phyloP scores from a whole-genome alignment of 2,113 vertebrate species.

The Cryptotis parvus region DNA sequence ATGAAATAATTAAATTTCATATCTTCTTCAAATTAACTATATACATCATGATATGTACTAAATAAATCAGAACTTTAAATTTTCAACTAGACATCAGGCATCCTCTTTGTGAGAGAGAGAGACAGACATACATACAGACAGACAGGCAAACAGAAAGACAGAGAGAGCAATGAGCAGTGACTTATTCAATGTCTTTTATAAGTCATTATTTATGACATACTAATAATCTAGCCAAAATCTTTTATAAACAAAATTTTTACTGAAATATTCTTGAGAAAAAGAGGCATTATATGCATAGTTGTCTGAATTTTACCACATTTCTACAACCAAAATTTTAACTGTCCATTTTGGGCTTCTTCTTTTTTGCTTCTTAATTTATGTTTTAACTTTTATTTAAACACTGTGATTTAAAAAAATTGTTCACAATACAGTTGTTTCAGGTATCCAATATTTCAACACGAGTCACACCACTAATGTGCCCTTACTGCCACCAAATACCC shows the following conservation, averaged over 20 bases:
- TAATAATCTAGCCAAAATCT: constrained; percentile 70
- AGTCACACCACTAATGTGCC: too few species aligned
- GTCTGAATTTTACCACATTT: constrained; percentile 56
- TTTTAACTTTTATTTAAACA: too few species aligned
- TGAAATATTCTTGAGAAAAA: constrained; percentile 39
- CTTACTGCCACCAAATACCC: too few species aligned
- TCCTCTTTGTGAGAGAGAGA: too few species aligned
- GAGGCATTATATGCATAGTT: constrained; percentile 35
- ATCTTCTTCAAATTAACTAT: constrained; percentile 31
- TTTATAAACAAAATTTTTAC: constrained; percentile 63
- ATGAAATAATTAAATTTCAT: constrained; percentile 33
- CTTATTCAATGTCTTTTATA: constrained; percentile 72
- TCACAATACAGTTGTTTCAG: too few species aligned
- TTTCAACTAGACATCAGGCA: neutral
- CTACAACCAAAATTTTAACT: constrained; percentile 59
- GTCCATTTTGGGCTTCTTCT: too few species aligned
- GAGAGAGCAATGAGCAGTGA: constrained; percentile 70
- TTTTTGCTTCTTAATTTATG: too few species aligned
- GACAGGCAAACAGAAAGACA: too few species aligned
- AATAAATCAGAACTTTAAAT: constrained; percentile 40
- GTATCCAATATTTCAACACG: too few species aligned
- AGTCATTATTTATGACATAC: constrained; percentile 65
- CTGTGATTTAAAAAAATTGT: too few species aligned
- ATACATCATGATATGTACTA: neutral
- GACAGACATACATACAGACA: too few species aligned